Conservation (phyloP, 2,113 vertebrate species). For the Alligator sinensis region DNA sequence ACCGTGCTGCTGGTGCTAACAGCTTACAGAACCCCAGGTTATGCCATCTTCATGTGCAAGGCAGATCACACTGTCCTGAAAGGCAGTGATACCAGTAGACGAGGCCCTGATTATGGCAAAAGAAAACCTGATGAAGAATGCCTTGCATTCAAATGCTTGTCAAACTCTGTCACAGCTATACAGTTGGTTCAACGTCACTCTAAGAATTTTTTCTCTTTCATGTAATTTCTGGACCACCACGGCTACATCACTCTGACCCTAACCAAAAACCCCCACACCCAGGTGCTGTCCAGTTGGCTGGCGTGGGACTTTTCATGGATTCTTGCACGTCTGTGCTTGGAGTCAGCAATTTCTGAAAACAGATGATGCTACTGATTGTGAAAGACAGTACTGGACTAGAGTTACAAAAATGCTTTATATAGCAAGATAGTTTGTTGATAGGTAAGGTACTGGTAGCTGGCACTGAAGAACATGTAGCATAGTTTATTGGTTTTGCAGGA, state of each 20-base stretch:
- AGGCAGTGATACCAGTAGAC: not conserved
- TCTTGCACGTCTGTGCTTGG: not conserved
- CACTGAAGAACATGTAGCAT: constrained; percentile 20
- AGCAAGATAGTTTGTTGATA: not conserved
- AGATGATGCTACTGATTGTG: not conserved
- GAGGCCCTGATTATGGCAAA: not conserved
- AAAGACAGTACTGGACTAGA: not conserved
- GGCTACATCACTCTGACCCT: no score
- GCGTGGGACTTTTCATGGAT: not conserved
- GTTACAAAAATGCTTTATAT: not conserved
- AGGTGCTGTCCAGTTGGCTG: not conserved
- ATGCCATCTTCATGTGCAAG: not conserved
- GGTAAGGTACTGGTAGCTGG: constrained; percentile 24
- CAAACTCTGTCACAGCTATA: no score
- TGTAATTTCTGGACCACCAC: no score
- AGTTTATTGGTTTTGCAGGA: constrained; percentile 1
- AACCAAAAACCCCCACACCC: not conserved
- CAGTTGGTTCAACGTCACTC: no score
- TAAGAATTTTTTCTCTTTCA: no score
- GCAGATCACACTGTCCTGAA: not conserved
- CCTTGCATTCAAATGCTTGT: no score
- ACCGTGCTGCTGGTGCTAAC: constrained; percentile 8
- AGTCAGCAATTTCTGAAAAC: not conserved
- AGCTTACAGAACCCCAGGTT: not conserved
- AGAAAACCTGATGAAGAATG: no score